Conservation (phyloP, 2,797 vertebrate genomes). For the Crocodylus rhombifer region DNA sequence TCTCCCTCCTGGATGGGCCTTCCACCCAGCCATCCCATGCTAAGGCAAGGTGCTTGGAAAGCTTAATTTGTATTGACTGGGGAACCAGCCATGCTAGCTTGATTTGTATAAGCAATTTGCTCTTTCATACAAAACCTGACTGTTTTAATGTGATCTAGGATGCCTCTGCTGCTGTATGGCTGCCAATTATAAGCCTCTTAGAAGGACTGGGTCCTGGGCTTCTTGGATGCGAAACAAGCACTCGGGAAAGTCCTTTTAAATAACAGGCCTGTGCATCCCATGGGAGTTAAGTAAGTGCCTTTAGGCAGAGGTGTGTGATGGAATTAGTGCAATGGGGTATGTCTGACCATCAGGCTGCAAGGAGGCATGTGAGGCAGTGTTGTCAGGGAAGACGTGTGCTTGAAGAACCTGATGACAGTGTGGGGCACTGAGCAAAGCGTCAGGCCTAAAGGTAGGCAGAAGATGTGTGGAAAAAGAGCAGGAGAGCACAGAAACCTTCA, state of each 20-base stretch:
- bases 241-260: background rate
- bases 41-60: background rate
- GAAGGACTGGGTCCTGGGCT: background rate
- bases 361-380: background rate
- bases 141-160: background rate
- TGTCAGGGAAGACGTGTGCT: no score
- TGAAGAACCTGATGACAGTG: no score
- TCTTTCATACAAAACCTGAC: background rate
- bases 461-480: background rate
- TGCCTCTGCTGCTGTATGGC: background rate
- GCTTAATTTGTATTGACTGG: background rate
- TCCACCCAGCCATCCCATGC: background rate
- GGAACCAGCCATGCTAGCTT: background rate
- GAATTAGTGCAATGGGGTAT: background rate
- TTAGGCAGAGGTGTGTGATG: background rate
- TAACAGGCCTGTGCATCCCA: background rate
- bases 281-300: no score
- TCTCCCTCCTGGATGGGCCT: background rate
- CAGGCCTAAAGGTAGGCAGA: no score
- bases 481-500: no score
- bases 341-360: background rate
- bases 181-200: background rate
- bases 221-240: background rate
- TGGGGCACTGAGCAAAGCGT: no score
- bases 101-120: background rate